Base-by-base conservation (phyloP, 2,113 vertebrate species). In the Gavia stellata region DNA sequence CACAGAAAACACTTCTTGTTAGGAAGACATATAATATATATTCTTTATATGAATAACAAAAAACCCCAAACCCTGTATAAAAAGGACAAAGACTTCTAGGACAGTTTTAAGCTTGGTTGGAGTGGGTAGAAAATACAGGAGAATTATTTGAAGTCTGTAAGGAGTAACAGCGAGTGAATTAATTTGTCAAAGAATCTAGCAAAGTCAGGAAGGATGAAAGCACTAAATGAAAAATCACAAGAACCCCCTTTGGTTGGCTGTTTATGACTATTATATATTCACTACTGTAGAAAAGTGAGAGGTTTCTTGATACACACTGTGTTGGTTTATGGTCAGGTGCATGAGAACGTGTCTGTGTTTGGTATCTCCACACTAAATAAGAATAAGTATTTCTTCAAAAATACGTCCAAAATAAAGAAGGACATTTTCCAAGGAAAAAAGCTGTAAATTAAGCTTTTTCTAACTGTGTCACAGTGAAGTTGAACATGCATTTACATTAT, bases 1-100 rank as follows among this genome's bases (percentile, higher is more conserved):
- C 12, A 68, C 6, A 55, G 25, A 65, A 77, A 10, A 0, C 7
- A 33, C 0, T n/a, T 58, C 1, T 19, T 80, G 1, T 42, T 56
- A 21, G 63, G 25, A 55, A 49, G 8, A 36, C 2, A 1, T 33
- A 15, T 26, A 19, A 15, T 38, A 72, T 24, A 3, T n/a, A 26
- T 63, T 47, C 4, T 70, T 74, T 74, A 62, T 17, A 44, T 19
- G 24, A 65, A 34, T 40, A 28, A 42, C 1, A 67, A 70, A 58
- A 71, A 13, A 8, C 0, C 5, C 3, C 2, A 29, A 29, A 53
- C 2, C 8, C 28, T 36, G 4, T 14, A n/a, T 26, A 15, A 47
- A 82, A 68, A 17, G 2, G 23, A 15, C 5, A 10, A 71, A 71
- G 17, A 28, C 2, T 59, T 62, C 10, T 49, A 66, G 5, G 14